Evolutionary conservation across 2,888 invertebrate genomes (phyloP), one percentile per base, ranked within the genome.

Genomic region (Hydrotaea diabolus): DNA sequence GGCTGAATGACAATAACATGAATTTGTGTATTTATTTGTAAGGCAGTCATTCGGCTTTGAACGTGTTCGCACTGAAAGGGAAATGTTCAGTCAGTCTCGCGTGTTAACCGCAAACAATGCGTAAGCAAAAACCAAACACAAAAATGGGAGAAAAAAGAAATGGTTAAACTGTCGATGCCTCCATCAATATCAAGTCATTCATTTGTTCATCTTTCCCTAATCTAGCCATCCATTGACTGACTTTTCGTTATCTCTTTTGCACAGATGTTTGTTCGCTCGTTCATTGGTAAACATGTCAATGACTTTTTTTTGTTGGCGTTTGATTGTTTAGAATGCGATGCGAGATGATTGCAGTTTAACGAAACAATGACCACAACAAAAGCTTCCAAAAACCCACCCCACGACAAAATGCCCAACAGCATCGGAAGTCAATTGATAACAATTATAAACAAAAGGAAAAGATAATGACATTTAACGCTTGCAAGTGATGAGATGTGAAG

Each of bases 371-470:
- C 66, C 21, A 36, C 49, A 55, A 55, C 53, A 39, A 36, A 73
- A 69, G 19, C 43, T 8, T n/a, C 26, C 31, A 53, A 49, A 62
- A 59, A 71, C 9, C 21, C 46, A 19, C 7, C 55, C 57, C 15
- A n/a, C 69, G 36, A 72, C 57, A 69, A 62, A 46, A 72, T 21
- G 59, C 46, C 69, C n/a, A 59, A 13, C n/a, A 15, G 74, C 80
- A 77, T 83, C 83, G 83, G 83, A 83, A 80, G 80, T 80, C 43
- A 74, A 74, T 53, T 79, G 49, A 77, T 55, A 77, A 62, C 17
- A 69, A 46, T 81, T 74, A 64, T 53, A 73, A 62, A 78, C 26
- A 74, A 72, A 80, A 69, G 11, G 66, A 62, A n/a, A n/a, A 49
- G 49, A 49, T 49, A 49, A 49, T 49, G 49, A 43, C 43, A 43